phyloP scores from a whole-genome alignment of 2,113 vertebrate genomes.

The Cariama cristata region DNA sequence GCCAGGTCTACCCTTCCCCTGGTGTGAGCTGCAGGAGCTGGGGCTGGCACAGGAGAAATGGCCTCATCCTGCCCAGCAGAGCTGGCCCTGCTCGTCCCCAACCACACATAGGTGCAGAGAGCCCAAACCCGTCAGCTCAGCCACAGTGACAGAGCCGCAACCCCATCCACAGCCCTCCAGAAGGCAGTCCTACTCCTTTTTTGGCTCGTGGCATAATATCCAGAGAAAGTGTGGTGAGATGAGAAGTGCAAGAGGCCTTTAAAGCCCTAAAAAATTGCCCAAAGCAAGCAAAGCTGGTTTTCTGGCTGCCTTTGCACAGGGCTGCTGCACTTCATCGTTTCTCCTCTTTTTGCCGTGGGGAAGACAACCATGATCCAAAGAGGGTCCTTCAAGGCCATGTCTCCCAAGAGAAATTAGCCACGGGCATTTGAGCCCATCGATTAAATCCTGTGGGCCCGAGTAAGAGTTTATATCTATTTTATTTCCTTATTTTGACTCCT shows the following conservation, averaged over 20 bases:
- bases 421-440: neutral
- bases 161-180: neutral
- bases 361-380: neutral
- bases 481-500: conserved; percentile 42
- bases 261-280: neutral
- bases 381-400: neutral
- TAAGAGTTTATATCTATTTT: conserved; percentile 6
- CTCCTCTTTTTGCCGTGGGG: neutral
- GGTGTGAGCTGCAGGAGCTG: accelerated
- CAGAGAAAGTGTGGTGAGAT: neutral
- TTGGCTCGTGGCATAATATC: neutral
- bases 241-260: neutral
- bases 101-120: accelerated
- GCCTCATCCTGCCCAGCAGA: neutral
- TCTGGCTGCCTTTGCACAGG: neutral
- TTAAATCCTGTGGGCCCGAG: neutral
- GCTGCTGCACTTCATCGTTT: neutral
- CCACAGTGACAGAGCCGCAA: accelerated
- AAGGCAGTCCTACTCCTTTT: neutral
- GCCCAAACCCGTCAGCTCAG: neutral
- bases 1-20: neutral
- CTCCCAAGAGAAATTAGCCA: neutral
- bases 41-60: neutral
- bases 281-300: neutral
- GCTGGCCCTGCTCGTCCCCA: neutral